Evolutionary conservation across 2,797 vertebrate species (phyloP), one percentile per base, ranked within the genome.

Genomic region (Meriones psammophilus): DNA sequence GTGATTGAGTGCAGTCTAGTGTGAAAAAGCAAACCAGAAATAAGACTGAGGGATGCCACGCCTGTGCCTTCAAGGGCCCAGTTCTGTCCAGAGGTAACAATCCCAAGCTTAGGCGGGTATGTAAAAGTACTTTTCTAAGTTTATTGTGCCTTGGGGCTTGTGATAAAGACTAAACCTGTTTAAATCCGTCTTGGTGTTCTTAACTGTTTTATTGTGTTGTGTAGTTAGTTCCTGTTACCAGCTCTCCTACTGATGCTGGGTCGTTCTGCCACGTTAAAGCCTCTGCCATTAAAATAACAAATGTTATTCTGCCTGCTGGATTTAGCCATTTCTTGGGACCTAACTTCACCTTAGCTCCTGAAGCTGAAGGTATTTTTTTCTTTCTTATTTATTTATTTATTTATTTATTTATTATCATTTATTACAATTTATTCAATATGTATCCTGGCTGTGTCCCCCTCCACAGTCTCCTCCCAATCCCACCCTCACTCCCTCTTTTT

Each of bases 191-290:
- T 77, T 85, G 14, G 33, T 6, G 5, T 71, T 94, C 88, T 92
- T 94, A 94, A 88, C 74, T 77, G 8, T 97, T 91, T 69, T 74
- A 80, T 97, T 94, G 97, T 95, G 60, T 94, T 88, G 14, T 42
- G 39, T 93, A 98, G 96, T 0, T 86, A 91, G 96, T 97, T 79
- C 89, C 97, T 89, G 96, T 96, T 97, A 85, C 97, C 93, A 97
- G 94, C 86, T 94, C 97, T 62, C 89, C 90, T 78, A 50, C 97
- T 88, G 98, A 99, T 36, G 91, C 98, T 74, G 97, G 91, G 92
- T 97, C 99, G 33, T 98, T 98, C n/a, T 97, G 98, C 76, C 97
- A 98, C 96, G 96, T 97, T 86, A 98, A 98, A 90, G 97, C 94
- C 54, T 97, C 97, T 71, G 92, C 97, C 84, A 64, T 99, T 80